These are phyloP conservation scores for Unio delphinus DNA, from an alignment of 2,888 invertebrate genomes.

Conservation along the genomic window DNA sequence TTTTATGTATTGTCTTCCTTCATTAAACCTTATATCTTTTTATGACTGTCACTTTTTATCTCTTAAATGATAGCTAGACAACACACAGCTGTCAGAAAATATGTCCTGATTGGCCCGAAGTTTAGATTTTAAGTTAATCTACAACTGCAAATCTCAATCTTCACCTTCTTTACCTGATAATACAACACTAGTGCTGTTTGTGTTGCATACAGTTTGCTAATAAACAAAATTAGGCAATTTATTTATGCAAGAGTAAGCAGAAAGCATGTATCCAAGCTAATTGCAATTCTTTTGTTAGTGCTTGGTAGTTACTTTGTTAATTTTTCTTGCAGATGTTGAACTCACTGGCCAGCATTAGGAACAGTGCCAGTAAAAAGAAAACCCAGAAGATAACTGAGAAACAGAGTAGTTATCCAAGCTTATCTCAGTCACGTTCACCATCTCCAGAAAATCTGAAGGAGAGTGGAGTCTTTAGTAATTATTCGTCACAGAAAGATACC, in stretches of 20 bases:
- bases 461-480: constrained; percentile 58
- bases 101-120: too few species aligned
- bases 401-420: constrained; percentile 73
- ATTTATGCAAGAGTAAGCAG: neutral
- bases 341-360: constrained; percentile 67
- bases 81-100: too few species aligned
- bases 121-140: too few species aligned
- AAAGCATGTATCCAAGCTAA: constrained; percentile 1
- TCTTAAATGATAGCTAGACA: too few species aligned
- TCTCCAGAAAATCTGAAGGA: constrained; percentile 48
- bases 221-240: too few species aligned
- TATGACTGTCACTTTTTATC: too few species aligned
- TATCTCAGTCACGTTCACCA: constrained; percentile 45
- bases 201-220: too few species aligned
- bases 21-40: too few species aligned
- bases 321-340: constrained; percentile 57
- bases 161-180: too few species aligned
- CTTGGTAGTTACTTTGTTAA: neutral
- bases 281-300: neutral
- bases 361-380: constrained; percentile 78
- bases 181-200: too few species aligned
- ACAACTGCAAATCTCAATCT: too few species aligned
- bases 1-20: too few species aligned
- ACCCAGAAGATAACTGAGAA: constrained; percentile 87
- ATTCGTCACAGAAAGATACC: constrained; percentile 30